These are phyloP conservation scores for Potamilus streckersoni DNA, from an alignment of 1,140 invertebrate genomes.

Conservation along the genomic window DNA sequence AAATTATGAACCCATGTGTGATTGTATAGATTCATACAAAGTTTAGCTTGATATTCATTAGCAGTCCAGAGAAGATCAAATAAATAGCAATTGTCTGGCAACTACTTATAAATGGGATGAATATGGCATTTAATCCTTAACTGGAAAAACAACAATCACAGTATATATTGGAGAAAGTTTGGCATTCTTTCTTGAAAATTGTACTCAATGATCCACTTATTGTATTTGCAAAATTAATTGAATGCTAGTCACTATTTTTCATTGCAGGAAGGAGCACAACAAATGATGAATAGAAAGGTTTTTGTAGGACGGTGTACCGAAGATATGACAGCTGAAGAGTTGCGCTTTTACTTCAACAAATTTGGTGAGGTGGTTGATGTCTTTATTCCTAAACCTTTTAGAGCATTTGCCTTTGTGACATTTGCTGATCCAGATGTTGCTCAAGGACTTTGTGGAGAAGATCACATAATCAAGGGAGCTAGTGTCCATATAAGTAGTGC, in stretches of 20 bases:
- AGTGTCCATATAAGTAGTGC: conserved; percentile 97
- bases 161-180: background rate
- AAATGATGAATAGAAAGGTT: conserved; percentile 66
- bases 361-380: conserved; percentile 70
- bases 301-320: conserved; percentile 70
- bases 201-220: background rate
- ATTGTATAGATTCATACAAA: too few relatives aligned
- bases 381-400: conserved; percentile 71
- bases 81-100: background rate
- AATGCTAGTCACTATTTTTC: conserved; percentile 2
- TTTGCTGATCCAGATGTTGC: conserved; percentile 77
- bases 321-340: conserved; percentile 66
- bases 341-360: conserved; percentile 68
- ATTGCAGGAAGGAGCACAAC: conserved; percentile 59
- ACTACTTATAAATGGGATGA: background rate
- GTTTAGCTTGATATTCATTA: too few relatives aligned
- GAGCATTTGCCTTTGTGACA: conserved; percentile 72
- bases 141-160: background rate
- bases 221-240: conserved; percentile 1
- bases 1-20: too few relatives aligned
- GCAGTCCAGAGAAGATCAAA: background rate
- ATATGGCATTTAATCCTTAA: background rate
- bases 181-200: background rate
- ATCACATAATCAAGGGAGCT: conserved; percentile 96
- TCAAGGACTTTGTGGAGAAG: conserved; percentile 93